Evolutionary conservation across 1,140 invertebrate species (phyloP), one percentile per base, ranked within the genome.

Genomic region (Cherax destructor): DNA sequence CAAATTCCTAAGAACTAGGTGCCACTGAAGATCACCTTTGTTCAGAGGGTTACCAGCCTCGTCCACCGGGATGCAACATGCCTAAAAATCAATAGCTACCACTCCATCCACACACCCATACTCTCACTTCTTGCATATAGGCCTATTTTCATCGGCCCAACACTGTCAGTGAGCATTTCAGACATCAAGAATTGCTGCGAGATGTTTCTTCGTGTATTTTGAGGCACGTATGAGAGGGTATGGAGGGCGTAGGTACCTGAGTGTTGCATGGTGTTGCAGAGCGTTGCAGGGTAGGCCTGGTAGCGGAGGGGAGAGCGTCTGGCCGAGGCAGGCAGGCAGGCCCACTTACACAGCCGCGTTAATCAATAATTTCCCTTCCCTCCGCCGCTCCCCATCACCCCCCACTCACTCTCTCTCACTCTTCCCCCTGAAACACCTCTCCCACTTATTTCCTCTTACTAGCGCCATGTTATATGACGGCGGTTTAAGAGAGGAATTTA

Each of bases 251-350:
- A 83, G 41, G 30, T 91, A 91, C 88, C 88, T 91, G 81, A 65
- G 83, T 84, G 74, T 84, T 91, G 88, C 88, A 91, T 91, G 88
- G 74, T 91, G 81, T 84, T 85, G 85, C 72, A 83, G 78, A n/a
- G 72, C 72, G 91, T 92, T 92, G 91, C 91, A 92, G 85, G 91
- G 91, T 92, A 92, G 91, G 91, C 91, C 91, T 92, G 78, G 72
- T 52, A 76, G 85, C 79, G 76, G 79, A 52, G 81, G 52, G 81
- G 91, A 61, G 69, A 72, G 86, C 52, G 81, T 72, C 80, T 52
- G 65, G 81, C 69, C 30, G 76, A 56, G 81, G 85, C 77, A 76
- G 85, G 87, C 80, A 81, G 86, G 79, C 78, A 91, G 83, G 83
- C 83, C 83, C 83, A 91, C 76, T 65, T 69, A 65, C 81, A 91